Conservation (phyloP, 1,140 invertebrate species). For the Penaeus vannamei region DNA sequence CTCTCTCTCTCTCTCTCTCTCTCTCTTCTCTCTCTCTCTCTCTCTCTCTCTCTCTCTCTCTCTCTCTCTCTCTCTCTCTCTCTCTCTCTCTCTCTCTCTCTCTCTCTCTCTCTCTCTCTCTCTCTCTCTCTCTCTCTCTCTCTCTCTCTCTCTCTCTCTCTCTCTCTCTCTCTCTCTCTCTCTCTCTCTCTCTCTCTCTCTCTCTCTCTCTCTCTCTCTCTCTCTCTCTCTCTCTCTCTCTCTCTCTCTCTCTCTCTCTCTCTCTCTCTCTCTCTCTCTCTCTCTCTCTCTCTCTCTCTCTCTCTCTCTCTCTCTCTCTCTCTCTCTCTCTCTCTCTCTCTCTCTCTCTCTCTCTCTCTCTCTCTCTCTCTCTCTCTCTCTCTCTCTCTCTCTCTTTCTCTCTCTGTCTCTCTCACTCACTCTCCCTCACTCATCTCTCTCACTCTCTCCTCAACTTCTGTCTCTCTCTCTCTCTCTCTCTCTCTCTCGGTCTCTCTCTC, state of each 20-base stretch:
- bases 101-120: constrained; percentile 7
- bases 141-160: too few species aligned
- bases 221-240: background rate
- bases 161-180: too few species aligned
- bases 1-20: background rate
- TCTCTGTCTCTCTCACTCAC: background rate
- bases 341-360: too few species aligned
- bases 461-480: background rate
- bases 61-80: constrained; percentile 31
- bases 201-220: background rate
- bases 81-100: constrained; percentile 5
- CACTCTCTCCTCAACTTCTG: too few species aligned
- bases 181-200: background rate
- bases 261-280: constrained; percentile 31
- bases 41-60: background rate
- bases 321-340: too few species aligned
- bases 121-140: too few species aligned
- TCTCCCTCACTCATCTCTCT: too few species aligned
- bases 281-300: constrained; percentile 5
- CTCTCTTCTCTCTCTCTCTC: background rate
- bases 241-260: background rate
- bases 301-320: background rate
- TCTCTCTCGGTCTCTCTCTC: background rate
- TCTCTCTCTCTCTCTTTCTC: background rate
- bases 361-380: too few species aligned